These are phyloP conservation scores for Sceloporus tristichus DNA, from an alignment of 2,113 vertebrate species.

Conservation along the genomic window DNA sequence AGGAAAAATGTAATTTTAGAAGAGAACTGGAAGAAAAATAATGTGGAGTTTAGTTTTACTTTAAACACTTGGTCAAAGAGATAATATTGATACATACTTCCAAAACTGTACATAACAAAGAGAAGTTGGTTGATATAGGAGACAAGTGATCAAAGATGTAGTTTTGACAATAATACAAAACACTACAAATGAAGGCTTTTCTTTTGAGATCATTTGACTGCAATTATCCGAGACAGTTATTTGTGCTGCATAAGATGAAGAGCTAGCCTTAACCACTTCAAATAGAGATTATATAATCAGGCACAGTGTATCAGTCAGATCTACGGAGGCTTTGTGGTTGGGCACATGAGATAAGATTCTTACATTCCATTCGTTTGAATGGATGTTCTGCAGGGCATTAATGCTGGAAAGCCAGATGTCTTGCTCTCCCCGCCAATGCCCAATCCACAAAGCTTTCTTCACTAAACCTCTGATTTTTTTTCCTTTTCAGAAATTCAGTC, in stretches of 20 bases:
- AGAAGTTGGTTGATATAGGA: constrained; percentile 11
- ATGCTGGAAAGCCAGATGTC: neutral
- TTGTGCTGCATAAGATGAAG: constrained; percentile 22
- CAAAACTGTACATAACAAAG: constrained; percentile 14
- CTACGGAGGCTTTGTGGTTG: neutral
- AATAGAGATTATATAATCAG: neutral
- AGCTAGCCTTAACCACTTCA: neutral
- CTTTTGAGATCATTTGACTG: neutral
- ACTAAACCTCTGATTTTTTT: constrained; percentile 32
- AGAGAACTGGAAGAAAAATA: neutral
- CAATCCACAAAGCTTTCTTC: constrained; percentile 13
- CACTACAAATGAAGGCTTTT: neutral
- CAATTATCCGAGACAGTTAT: constrained; percentile 7
- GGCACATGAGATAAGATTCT: neutral
- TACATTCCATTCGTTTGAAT: accelerated
- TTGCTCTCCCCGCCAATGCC: neutral
- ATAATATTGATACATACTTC: neutral
- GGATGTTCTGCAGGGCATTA: accelerated
- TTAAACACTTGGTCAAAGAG: neutral
- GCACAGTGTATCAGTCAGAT: neutral
- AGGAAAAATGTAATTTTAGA: neutral
- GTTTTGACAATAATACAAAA: accelerated
- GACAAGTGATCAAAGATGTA: neutral
- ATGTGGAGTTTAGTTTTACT: neutral
- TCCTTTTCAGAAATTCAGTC: constrained; percentile 3